These are phyloP conservation scores for Orientallactaga bullata DNA, from an alignment of 2,113 vertebrate species.

Conservation along the genomic window DNA sequence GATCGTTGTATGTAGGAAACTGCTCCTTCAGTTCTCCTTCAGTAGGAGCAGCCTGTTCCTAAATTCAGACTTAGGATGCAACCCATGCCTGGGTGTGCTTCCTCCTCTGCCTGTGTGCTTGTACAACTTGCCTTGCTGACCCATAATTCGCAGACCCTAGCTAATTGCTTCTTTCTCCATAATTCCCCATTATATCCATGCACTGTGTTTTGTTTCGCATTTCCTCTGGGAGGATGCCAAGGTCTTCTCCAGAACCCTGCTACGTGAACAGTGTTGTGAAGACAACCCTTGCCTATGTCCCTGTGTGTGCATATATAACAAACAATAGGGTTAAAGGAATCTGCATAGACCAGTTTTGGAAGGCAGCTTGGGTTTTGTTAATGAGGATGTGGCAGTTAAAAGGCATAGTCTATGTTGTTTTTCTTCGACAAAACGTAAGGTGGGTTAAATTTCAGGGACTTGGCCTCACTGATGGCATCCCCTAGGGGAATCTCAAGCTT, in stretches of 20 bases:
- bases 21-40: neutral
- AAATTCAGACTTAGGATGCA: no score
- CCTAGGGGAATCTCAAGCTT: neutral
- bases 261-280: neutral
- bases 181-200: no score
- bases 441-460: neutral
- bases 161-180: fast-evolving
- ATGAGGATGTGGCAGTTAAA: neutral
- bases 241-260: neutral
- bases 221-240: no score
- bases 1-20: neutral
- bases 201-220: fast-evolving
- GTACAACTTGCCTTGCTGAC: no score
- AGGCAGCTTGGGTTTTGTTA: neutral
- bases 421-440: neutral
- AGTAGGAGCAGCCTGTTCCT: fast-evolving
- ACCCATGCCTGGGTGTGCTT: neutral
- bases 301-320: neutral
- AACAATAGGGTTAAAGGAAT: no score
- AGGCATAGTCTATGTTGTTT: neutral
- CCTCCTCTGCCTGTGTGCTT: fast-evolving
- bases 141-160: neutral
- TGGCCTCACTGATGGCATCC: neutral
- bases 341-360: neutral
- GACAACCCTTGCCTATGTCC: fast-evolving